Base-by-base conservation (phyloP, 1,140 invertebrate species). In the Drosophila kikkawai region DNA sequence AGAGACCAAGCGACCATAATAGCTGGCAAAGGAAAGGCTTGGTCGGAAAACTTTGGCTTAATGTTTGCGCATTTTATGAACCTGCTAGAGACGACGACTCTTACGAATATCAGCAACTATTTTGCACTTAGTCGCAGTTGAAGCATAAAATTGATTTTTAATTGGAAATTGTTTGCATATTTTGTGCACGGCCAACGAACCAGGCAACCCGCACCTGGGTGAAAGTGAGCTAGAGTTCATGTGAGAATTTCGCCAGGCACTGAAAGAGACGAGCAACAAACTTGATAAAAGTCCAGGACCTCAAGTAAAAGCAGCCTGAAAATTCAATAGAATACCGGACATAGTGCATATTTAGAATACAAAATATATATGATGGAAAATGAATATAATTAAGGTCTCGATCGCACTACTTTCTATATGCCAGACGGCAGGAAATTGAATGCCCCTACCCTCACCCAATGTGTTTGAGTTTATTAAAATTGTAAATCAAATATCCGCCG, bases 121-220 rank as follows among this genome's bases (percentile, higher is more conserved):
- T 88, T 87, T 80, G 77, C 84, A 87, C 84, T 88, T 85, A 71
- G 81, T 76, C 75, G 70, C 85, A 88, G 81, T 90, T 84, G 84
- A 88, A 90, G 84, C 84, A 90, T 84, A 90, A 88, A 88, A 88
- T 88, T 88, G 84, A 90, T 88, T 88, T 90, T 88, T 90, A 88
- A 88, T 88, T 88, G 84, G 67, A 88, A 88, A 88, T 88, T 88
- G 84, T 85, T 88, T 90, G 81, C 85, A 90, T 85, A 88, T 88
- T 88, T 88, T 79, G 78, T 58, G 42, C 32, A 17, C 44, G 45
- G 41, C 63, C 57, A 42, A 5, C 36, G 45, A 34, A 29, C 29
- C 51, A 19, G 26, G 11, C 70, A 48, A 12, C 53, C 22, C 29
- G 12, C 55, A 75, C 37, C 75, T 60, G 69, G 67, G 45, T 59